Evolutionary conservation across 2,888 invertebrate genomes (phyloP).

Genomic region (Dynastes hyllus): DNA sequence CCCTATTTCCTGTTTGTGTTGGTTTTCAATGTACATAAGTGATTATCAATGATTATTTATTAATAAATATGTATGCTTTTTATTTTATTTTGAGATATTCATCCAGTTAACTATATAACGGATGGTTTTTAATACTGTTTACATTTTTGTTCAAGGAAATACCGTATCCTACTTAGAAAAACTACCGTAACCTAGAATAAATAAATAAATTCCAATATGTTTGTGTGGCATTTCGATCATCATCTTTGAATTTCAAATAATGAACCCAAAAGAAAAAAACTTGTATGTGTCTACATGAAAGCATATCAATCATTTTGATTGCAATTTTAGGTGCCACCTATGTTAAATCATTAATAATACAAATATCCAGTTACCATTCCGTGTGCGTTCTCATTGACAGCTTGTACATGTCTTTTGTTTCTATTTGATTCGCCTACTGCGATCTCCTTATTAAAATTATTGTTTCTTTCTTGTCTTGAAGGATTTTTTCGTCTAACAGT

Average conservation of each 20-base stretch:
- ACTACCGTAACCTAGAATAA: constrained; percentile 32
- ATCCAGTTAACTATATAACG: not conserved
- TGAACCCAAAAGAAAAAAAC: not conserved
- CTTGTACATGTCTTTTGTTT: constrained; percentile 9
- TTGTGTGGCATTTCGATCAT: constrained; percentile 17
- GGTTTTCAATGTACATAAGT: not conserved
- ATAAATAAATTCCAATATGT: constrained; percentile 29
- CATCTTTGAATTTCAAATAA: constrained; percentile 19
- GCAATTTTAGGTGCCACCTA: constrained; percentile 5
- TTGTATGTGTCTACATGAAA: not conserved
- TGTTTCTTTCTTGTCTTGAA: constrained; percentile 45
- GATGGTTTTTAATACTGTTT: constrained; percentile 27
- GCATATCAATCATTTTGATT: not conserved
- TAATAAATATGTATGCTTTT: not conserved
- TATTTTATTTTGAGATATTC: not conserved
- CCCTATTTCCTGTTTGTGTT: not conserved
- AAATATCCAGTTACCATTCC: constrained; percentile 24
- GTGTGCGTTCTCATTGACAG: not conserved
- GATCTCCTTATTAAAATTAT: constrained; percentile 5
- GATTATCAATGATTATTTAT: not conserved
- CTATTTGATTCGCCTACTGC: constrained; percentile 11
- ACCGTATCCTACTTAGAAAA: constrained; percentile 29
- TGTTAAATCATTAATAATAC: constrained; percentile 9
- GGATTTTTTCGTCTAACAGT: constrained; percentile 69
- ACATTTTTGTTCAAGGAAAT: constrained; percentile 30